Conservation (phyloP, 2,113 vertebrate species). For the Jacana jacana region DNA sequence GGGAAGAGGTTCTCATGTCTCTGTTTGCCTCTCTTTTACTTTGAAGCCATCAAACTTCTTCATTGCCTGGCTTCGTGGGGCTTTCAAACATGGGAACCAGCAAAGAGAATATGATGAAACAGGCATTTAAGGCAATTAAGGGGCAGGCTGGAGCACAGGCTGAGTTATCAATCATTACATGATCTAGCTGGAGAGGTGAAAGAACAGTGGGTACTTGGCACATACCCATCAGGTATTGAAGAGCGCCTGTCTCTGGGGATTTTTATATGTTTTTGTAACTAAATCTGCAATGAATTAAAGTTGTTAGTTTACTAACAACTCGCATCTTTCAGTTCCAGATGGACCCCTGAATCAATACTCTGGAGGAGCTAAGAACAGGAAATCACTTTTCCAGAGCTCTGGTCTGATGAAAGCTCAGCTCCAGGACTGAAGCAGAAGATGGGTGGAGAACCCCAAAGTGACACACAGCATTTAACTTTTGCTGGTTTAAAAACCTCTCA, state of each 20-base stretch:
- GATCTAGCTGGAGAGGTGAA: not conserved
- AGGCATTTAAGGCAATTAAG: conserved; percentile 35
- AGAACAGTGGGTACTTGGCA: not conserved
- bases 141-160: conserved; percentile 37
- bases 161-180: conserved; percentile 20
- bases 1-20: not conserved
- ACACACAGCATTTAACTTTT: not conserved
- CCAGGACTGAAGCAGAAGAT: not conserved
- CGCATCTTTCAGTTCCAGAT: not conserved
- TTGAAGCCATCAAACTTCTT: not conserved
- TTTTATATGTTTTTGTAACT: not conserved
- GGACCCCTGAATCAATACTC: not conserved
- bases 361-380: not conserved
- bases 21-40: not conserved
- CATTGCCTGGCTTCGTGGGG: not conserved
- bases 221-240: not conserved
- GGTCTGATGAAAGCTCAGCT: not conserved
- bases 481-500: not conserved
- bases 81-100: not conserved
- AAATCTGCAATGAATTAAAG: not conserved
- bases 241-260: not conserved
- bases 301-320: not conserved
- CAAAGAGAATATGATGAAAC: not conserved
- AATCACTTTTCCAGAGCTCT: not conserved
- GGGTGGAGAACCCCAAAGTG: not conserved